phyloP scores from a whole-genome alignment of 2,797 vertebrate species.

The Pantherophis vulpinus region DNA sequence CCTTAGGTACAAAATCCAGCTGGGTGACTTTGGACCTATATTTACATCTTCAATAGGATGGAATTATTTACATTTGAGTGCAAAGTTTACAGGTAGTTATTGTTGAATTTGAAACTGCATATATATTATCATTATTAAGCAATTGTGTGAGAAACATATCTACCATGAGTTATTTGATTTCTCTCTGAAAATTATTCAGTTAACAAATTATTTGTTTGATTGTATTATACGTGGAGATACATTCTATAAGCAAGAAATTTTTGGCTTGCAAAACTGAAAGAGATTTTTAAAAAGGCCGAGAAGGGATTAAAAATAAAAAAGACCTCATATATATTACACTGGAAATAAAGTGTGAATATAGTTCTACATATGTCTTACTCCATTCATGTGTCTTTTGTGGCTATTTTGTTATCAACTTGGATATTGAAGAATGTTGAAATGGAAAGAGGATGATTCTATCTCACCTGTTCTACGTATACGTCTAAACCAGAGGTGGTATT shows the following conservation, averaged over 20 bases:
- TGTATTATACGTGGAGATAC: neutral
- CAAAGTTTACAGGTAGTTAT: constrained; percentile 23
- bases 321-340: neutral
- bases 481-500: too few species aligned
- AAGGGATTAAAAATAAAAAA: neutral
- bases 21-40: neutral
- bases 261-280: neutral
- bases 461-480: neutral
- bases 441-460: neutral
- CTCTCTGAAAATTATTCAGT: constrained; percentile 35
- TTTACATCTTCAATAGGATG: neutral
- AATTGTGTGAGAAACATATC: constrained; percentile 12
- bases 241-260: neutral
- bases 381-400: neutral
- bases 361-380: neutral
- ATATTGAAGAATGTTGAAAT: neutral
- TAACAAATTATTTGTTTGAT: constrained; percentile 4
- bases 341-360: neutral
- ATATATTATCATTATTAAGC: constrained; percentile 40
- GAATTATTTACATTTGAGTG: constrained; percentile 11
- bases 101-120: constrained; percentile 32
- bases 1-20: neutral
- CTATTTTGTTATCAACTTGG: neutral
- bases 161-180: neutral
- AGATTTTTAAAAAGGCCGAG: neutral